These are phyloP conservation scores for Gymnocephalus cernua DNA, from an alignment of 2,113 vertebrate species.

Conservation along the genomic window DNA sequence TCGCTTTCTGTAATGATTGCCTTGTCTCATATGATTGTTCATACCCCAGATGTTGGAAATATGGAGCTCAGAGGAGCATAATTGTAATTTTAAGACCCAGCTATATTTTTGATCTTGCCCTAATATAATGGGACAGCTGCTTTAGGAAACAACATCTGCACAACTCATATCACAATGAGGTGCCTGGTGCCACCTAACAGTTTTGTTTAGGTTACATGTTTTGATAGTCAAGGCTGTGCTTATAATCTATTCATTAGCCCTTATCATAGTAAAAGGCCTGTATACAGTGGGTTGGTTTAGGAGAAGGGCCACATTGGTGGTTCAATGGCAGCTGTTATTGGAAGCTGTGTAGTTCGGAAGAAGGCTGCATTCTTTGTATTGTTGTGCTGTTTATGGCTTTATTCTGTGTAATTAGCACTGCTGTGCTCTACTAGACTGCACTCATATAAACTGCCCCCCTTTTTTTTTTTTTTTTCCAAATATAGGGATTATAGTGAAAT, in stretches of 20 bases:
- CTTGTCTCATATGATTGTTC: constrained; percentile 43
- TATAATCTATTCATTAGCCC: constrained; percentile 49
- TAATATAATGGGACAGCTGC: constrained; percentile 51
- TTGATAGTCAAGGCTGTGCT: constrained; percentile 39
- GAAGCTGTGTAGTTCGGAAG: constrained; percentile 14
- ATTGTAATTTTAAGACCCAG: constrained; percentile 53
- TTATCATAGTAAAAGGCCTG: constrained; percentile 36
- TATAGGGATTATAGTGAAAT: neutral
- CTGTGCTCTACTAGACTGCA: constrained; percentile 29
- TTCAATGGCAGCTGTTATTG: constrained; percentile 56
- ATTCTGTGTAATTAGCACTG: constrained; percentile 40
- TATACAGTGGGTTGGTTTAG: constrained; percentile 13
- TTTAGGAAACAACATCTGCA: constrained; percentile 67
- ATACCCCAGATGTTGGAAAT: constrained; percentile 67
- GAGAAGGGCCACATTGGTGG: constrained; percentile 31
- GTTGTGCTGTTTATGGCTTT: constrained; percentile 40
- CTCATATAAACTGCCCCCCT: neutral
- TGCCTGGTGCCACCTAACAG: constrained; percentile 50
- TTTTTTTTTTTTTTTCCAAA: constrained; percentile 19
- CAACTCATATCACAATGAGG: constrained; percentile 44
- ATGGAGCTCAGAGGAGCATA: constrained; percentile 60
- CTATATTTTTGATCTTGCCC: constrained; percentile 46
- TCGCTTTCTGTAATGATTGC: constrained; percentile 36
- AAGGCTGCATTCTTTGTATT: constrained; percentile 33
- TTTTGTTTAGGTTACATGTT: constrained; percentile 34